phyloP scores from a whole-genome alignment of 1,140 invertebrate genomes.

The Musca domestica region DNA sequence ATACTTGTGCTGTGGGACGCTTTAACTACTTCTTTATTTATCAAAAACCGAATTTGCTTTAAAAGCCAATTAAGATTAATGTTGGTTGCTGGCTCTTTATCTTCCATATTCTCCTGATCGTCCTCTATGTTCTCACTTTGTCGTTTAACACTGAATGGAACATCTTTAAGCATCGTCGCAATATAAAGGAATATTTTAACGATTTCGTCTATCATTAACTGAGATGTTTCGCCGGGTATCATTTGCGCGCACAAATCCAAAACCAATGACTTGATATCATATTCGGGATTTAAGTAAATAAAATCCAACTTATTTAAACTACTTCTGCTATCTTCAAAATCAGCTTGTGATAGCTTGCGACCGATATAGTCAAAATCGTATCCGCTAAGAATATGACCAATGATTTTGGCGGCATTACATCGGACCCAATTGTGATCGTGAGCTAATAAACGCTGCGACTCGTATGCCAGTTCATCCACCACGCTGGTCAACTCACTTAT shows the following conservation, averaged over 20 bases:
- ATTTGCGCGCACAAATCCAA: constrained; percentile 75
- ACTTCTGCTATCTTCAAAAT: background rate
- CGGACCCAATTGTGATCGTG: constrained; percentile 69
- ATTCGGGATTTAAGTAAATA: constrained; percentile 61
- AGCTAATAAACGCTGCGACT: constrained; percentile 68
- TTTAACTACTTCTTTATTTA: constrained; percentile 61
- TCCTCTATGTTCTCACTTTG: constrained; percentile 32
- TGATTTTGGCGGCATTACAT: constrained; percentile 69
- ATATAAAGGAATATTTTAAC: constrained; percentile 73
- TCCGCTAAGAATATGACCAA: constrained; percentile 68
- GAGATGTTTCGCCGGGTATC: constrained; percentile 59
- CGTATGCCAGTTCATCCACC: constrained; percentile 64
- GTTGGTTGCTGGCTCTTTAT: constrained; percentile 29
- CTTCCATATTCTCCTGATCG: constrained; percentile 1
- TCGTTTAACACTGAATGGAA: constrained; percentile 51
- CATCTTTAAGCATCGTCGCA: constrained; percentile 60
- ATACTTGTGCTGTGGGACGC: constrained; percentile 55
- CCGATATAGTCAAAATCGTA: constrained; percentile 59
- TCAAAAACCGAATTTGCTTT: constrained; percentile 59
- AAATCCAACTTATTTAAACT: constrained; percentile 53
- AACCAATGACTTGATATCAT: constrained; percentile 64
- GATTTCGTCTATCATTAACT: constrained; percentile 66
- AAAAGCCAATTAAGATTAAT: constrained; percentile 60
- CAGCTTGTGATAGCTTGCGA: background rate
- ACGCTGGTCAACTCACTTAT: constrained; percentile 51